These are phyloP conservation scores for Palythoa grandiflora DNA, from an alignment of 92 coral and sea anemone species.

Conservation along the genomic window DNA sequence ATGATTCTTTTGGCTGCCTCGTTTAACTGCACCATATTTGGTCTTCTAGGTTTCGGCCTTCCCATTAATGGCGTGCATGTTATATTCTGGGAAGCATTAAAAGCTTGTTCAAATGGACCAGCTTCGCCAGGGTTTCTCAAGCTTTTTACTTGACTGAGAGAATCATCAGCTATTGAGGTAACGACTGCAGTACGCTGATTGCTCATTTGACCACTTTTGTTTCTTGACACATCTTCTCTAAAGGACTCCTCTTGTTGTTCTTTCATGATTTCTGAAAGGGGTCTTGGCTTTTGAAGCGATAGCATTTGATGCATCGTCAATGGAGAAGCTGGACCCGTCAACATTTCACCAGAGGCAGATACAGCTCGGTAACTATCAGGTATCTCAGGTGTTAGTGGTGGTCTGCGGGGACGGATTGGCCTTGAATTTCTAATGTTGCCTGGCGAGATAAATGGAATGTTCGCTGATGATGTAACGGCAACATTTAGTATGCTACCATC, in stretches of 20 bases:
- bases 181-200: not conserved
- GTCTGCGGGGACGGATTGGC: not conserved
- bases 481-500: not conserved
- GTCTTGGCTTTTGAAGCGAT: not conserved
- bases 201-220: not conserved
- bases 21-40: slow-evolving; percentile 60
- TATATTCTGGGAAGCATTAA: slow-evolving; percentile 43
- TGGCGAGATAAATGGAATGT: not conserved
- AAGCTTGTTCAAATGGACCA: slow-evolving; percentile 67
- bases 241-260: slow-evolving; percentile 34
- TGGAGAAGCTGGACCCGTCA: not conserved
- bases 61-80: not conserved
- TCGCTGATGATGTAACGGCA: not conserved
- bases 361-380: not conserved
- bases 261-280: slow-evolving; percentile 38
- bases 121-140: slow-evolving; percentile 35
- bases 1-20: slow-evolving; percentile 66
- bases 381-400: not conserved
- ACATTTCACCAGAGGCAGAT: not conserved
- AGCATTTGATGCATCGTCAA: not conserved
- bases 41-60: not conserved
- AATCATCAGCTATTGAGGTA: not conserved
- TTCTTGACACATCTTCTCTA: not conserved
- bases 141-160: not conserved
- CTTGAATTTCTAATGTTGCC: not conserved